A percentile compares a stretch with the other conserved stretches of the same genome.
These are phyloP conservation scores for Manis crassicaudata DNA, from an alignment of 2,797 vertebrate genomes.

Conservation along the genomic window DNA sequence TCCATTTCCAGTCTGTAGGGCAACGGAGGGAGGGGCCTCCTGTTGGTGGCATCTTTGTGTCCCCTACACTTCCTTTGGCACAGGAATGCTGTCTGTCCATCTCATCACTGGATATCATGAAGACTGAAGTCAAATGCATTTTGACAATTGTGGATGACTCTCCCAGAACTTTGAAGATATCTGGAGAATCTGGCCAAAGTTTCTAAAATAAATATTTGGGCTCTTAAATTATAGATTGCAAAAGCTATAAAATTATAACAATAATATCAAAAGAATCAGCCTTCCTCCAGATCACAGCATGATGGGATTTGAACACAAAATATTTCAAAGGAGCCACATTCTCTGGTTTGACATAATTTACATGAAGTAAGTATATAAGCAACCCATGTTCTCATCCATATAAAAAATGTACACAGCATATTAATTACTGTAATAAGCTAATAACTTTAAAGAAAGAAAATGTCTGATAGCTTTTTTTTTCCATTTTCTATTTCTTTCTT, in stretches of 20 bases:
- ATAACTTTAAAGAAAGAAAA: not conserved
- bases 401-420: not conserved
- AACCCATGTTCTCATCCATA: not conserved
- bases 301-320: not conserved
- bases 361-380: not conserved
- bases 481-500: not conserved
- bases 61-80: not conserved
- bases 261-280: slow-evolving; percentile 13
- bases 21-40: not conserved
- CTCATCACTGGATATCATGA: not conserved
- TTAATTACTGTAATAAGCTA: slow-evolving; percentile 1
- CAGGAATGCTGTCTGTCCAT: not conserved
- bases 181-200: not conserved
- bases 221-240: slow-evolving; percentile 4
- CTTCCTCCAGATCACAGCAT: not conserved
- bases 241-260: not conserved
- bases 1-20: not conserved
- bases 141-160: not conserved
- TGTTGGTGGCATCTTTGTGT: not conserved
- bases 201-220: slow-evolving; percentile 47
- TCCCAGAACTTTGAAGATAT: not conserved
- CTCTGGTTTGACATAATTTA: slow-evolving; percentile 2
- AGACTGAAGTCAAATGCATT: not conserved
- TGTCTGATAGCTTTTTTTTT: not conserved
- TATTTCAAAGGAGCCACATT: not conserved